Conservation (phyloP, 2,797 vertebrate genomes). For the Vipera latastei region DNA sequence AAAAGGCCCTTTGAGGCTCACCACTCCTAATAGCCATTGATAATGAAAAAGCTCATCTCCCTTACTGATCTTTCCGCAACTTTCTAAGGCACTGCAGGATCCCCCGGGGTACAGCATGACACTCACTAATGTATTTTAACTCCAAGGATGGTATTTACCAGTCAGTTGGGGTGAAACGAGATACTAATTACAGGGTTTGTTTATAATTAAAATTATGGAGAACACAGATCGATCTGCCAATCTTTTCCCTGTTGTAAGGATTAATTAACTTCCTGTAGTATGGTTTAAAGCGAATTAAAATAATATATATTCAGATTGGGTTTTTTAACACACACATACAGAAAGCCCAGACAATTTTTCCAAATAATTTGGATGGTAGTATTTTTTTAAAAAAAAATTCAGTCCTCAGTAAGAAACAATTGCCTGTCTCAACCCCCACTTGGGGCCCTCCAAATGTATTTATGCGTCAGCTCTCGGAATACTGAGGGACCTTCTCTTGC, state of each 20-base stretch:
- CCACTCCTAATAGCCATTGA: neutral
- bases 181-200: constrained; percentile 32
- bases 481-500: neutral
- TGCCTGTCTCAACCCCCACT: neutral
- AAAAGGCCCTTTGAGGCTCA: neutral
- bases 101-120: neutral
- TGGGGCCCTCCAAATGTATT: neutral
- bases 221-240: constrained; percentile 27
- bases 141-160: constrained; percentile 30
- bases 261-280: constrained; percentile 61
- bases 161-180: constrained; percentile 30
- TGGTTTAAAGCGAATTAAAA: constrained; percentile 47
- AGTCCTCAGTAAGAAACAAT: neutral
- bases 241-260: constrained; percentile 43
- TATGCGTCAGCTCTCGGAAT: neutral
- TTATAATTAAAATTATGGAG: constrained; percentile 40
- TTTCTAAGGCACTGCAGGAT: neutral
- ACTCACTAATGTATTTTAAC: constrained; percentile 25
- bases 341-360: constrained; percentile 28
- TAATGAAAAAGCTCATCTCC: neutral
- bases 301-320: neutral
- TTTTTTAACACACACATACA: constrained; percentile 21
- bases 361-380: neutral
- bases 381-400: neutral
- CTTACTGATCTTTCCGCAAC: neutral